Percentiles rank a stretch among this genome's conserved stretches.
These are phyloP conservation scores for Gymnothorax reevesii DNA, from an alignment of 2,797 vertebrate species.

Conservation along the genomic window DNA sequence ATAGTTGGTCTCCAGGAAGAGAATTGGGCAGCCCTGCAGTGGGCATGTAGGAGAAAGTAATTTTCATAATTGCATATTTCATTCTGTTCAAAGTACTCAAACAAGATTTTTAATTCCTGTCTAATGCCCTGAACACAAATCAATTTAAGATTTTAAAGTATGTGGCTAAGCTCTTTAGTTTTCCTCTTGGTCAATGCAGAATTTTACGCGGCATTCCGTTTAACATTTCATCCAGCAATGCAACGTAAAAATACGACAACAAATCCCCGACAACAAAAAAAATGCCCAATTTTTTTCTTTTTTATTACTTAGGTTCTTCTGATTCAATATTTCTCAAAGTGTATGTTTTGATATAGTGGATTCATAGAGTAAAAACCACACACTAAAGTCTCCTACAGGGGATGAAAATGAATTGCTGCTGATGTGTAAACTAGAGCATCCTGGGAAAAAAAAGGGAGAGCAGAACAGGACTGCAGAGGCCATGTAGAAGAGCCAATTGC, in stretches of 20 bases:
- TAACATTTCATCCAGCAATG: neutral
- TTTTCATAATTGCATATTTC: neutral
- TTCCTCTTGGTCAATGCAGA: neutral
- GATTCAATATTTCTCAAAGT: neutral
- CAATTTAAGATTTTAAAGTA: too few relatives aligned
- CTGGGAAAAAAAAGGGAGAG: neutral
- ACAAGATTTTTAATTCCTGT: neutral
- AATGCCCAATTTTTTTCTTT: too few relatives aligned
- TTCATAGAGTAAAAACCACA: neutral
- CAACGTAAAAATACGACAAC: neutral
- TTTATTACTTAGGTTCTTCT: too few relatives aligned
- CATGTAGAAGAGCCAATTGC: neutral
- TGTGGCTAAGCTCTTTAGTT: neutral
- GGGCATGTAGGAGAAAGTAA: neutral
- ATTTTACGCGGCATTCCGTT: neutral
- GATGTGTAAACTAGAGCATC: neutral
- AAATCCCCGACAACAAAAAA: neutral
- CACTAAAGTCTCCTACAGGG: neutral
- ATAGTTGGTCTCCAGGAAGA: too few relatives aligned
- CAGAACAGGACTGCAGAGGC: neutral
- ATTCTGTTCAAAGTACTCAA: neutral
- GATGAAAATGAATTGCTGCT: neutral
- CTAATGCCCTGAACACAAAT: too few relatives aligned
- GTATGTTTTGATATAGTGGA: neutral
- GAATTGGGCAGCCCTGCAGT: neutral